phyloP scores from a whole-genome alignment of 2,888 invertebrate genomes.

The Agriopis leucophaearia region DNA sequence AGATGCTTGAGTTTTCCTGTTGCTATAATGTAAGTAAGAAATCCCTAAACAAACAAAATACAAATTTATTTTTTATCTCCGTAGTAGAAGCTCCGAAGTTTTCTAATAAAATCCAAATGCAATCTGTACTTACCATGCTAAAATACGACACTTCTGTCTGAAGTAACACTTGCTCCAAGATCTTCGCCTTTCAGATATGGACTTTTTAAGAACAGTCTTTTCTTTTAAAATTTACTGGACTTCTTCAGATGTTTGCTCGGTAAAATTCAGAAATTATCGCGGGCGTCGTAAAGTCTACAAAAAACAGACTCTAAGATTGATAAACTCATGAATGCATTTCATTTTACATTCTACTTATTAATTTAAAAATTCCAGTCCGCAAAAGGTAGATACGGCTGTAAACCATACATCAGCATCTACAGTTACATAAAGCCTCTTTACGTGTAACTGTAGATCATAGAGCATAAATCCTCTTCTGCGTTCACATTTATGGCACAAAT shows the following conservation, averaged over 20 bases:
- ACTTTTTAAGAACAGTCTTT: conserved; percentile 53
- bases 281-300: conserved; percentile 12
- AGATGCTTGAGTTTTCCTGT: conserved; percentile 36
- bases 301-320: not conserved
- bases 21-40: conserved; percentile 34
- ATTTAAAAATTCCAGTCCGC: conserved; percentile 22
- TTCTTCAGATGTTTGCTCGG: conserved; percentile 38
- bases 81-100: conserved; percentile 51
- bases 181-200: conserved; percentile 53
- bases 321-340: not conserved
- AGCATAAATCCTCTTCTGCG: conserved; percentile 48
- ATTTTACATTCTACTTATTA: not conserved
- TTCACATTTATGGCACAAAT: conserved; percentile 56
- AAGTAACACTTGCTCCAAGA: conserved; percentile 55
- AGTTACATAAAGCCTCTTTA: conserved; percentile 42
- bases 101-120: conserved; percentile 65
- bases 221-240: conserved; percentile 53
- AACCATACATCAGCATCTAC: conserved; percentile 37
- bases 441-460: conserved; percentile 45
- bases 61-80: conserved; percentile 44
- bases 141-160: conserved; percentile 60
- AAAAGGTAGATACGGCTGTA: conserved; percentile 29
- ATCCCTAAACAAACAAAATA: conserved; percentile 45
- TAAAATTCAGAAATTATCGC: conserved; percentile 36
- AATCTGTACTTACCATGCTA: conserved; percentile 56